phyloP scores from a whole-genome alignment of 2,113 vertebrate species.

The Apistogramma diplotaenia region DNA sequence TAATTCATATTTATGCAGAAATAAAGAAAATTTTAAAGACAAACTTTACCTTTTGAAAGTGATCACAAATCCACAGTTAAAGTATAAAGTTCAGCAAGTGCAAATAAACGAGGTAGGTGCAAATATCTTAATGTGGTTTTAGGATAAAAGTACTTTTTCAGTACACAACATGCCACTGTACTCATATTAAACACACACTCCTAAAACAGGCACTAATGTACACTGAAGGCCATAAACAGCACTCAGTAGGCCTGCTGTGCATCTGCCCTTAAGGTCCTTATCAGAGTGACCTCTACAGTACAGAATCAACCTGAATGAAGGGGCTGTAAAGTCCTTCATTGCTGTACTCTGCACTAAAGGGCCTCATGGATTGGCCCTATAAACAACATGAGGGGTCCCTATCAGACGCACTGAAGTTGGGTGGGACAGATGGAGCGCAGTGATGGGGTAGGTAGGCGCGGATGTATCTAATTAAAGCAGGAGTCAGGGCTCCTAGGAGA shows the following conservation, averaged over 20 bases:
- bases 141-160: background rate
- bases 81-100: background rate
- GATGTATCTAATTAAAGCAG: conserved; percentile 57
- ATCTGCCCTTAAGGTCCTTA: conserved; percentile 54
- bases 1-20: background rate
- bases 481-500: conserved; percentile 68
- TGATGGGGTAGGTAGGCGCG: conserved; percentile 38
- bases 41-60: background rate
- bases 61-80: background rate
- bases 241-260: conserved; percentile 42
- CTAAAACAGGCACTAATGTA: conserved; percentile 30
- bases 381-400: conserved; percentile 58
- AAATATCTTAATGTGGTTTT: background rate
- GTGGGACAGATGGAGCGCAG: conserved; percentile 65
- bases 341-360: conserved; percentile 45
- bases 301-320: conserved; percentile 35
- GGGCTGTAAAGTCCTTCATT: conserved; percentile 54
- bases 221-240: conserved; percentile 44
- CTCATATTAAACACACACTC: conserved; percentile 38
- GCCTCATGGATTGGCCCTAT: conserved; percentile 48
- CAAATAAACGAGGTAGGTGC: background rate
- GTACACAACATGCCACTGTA: background rate
- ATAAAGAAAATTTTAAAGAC: background rate
- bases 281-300: conserved; percentile 68
- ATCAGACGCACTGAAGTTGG: conserved; percentile 29